Evolutionary conservation across 2,113 vertebrate species (phyloP).

Genomic region (Callocephalon fimbriatum): DNA sequence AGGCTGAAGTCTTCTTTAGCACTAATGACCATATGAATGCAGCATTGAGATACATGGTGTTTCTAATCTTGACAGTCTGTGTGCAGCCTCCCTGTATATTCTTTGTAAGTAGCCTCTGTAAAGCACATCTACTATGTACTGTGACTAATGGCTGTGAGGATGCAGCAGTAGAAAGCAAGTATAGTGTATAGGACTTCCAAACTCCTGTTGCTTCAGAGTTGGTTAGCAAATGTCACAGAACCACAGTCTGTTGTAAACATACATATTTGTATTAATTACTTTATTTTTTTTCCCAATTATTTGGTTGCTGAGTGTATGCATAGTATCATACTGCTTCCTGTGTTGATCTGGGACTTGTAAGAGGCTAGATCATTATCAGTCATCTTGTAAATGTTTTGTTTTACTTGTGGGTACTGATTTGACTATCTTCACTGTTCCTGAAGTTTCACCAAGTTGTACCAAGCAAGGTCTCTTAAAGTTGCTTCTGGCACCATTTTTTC

Average conservation of each 20-base stretch:
- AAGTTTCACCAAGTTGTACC: background rate
- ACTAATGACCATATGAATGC: background rate
- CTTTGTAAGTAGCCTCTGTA: background rate
- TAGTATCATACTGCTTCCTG: background rate
- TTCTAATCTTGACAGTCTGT: background rate
- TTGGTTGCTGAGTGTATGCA: background rate
- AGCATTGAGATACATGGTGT: background rate
- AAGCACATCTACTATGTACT: background rate
- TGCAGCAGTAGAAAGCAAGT: background rate
- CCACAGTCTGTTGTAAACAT: background rate
- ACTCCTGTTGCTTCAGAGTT: background rate
- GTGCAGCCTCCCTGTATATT: background rate
- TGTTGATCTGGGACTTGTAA: background rate
- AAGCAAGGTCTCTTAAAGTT: background rate
- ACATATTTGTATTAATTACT: background rate
- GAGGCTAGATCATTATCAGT: background rate
- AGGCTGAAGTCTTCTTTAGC: background rate
- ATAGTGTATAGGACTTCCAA: background rate
- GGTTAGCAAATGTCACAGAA: background rate
- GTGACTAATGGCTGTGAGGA: background rate
- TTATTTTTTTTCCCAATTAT: conserved; percentile 3
- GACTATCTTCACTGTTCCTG: background rate
- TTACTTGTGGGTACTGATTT: background rate
- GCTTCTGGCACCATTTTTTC: background rate
- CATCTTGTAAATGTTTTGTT: background rate